Percentiles rank a stretch among this genome's conserved stretches.
These are phyloP conservation scores for Crypturellus undulatus DNA, from an alignment of 2,113 vertebrate genomes.

Conservation along the genomic window DNA sequence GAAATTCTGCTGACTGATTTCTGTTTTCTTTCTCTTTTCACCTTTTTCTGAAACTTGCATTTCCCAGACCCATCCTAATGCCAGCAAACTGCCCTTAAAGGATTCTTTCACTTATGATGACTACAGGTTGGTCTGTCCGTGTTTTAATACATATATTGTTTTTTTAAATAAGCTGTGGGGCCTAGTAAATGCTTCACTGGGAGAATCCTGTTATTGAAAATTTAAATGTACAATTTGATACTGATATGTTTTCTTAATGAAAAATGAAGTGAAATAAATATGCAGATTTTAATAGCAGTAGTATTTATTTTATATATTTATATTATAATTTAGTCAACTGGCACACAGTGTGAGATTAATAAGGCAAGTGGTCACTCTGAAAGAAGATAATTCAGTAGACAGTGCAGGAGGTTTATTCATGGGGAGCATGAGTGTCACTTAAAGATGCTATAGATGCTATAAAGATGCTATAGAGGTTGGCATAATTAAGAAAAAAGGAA, in stretches of 20 bases:
- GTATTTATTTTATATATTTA: neutral
- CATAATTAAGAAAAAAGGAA: conserved; percentile 22
- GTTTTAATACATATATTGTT: neutral
- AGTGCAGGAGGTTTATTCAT: neutral
- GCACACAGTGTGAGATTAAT: neutral
- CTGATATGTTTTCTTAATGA: neutral
- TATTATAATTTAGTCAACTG: neutral
- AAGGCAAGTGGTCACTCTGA: neutral
- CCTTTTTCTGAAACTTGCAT: conserved; percentile 69
- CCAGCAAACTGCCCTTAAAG: conserved; percentile 96
- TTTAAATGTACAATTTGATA: neutral
- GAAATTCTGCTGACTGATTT: conserved; percentile 89
- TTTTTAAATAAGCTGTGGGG: neutral
- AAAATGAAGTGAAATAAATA: conserved; percentile 5
- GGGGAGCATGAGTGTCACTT: neutral
- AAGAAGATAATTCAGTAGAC: neutral
- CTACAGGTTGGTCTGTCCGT: conserved; percentile 91
- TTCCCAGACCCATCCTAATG: conserved; percentile 94
- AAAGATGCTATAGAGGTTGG: neutral
- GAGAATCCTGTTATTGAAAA: neutral
- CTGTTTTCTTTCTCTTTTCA: conserved; percentile 62
- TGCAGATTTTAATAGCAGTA: conserved; percentile 5
- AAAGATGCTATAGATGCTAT: conserved; percentile 5
- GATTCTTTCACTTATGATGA: conserved; percentile 98
- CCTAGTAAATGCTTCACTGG: neutral